phyloP scores from a whole-genome alignment of 2,888 invertebrate species.

The Amiota minor region DNA sequence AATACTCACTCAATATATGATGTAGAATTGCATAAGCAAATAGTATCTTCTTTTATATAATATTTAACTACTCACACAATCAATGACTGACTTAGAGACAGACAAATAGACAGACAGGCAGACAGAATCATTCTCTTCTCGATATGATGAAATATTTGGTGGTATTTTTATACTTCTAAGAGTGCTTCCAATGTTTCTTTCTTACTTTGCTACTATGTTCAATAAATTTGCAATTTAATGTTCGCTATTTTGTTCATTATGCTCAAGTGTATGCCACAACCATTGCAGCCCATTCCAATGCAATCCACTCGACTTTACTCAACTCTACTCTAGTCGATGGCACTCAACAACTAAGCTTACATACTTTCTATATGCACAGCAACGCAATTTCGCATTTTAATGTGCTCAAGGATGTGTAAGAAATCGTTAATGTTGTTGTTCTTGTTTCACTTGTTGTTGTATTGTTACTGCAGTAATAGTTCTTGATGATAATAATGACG shows the following conservation, averaged over 20 bases:
- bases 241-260: slow-evolving; percentile 68
- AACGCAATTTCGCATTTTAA: slow-evolving; percentile 69
- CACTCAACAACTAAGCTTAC: not conserved
- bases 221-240: slow-evolving; percentile 68
- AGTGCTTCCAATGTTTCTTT: too few relatives aligned
- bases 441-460: not conserved
- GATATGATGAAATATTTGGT: too few relatives aligned
- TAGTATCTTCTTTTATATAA: not conserved
- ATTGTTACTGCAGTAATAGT: not conserved
- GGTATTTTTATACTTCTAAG: too few relatives aligned
- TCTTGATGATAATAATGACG: too few relatives aligned
- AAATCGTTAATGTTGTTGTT: slow-evolving; percentile 39
- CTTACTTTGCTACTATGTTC: slow-evolving; percentile 47
- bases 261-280: slow-evolving; percentile 48
- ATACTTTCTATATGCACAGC: slow-evolving; percentile 44
- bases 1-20: slow-evolving; percentile 5
- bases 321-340: too few relatives aligned
- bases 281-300: slow-evolving; percentile 13
- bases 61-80: too few relatives aligned
- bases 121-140: too few relatives aligned
- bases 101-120: too few relatives aligned
- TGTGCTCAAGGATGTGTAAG: slow-evolving; percentile 67
- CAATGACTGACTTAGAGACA: too few relatives aligned
- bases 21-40: not conserved
- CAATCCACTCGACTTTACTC: too few relatives aligned